These are phyloP conservation scores for Dasypolia templi DNA, from an alignment of 2,888 invertebrate genomes.

Conservation along the genomic window DNA sequence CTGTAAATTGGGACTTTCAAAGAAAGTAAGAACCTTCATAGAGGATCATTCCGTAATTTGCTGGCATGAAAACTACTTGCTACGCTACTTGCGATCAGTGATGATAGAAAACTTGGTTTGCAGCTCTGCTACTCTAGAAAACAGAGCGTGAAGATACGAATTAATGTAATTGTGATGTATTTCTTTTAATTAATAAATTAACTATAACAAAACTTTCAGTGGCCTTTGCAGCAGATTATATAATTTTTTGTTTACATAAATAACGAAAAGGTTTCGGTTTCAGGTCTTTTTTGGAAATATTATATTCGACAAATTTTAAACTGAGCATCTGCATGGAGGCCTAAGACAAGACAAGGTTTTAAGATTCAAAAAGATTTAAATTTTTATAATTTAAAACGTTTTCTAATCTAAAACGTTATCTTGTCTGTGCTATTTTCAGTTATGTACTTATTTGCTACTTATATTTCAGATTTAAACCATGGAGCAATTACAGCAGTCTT, in stretches of 20 bases:
- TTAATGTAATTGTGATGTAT: background rate
- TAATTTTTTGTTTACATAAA: background rate
- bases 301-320: background rate
- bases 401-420: background rate
- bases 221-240: background rate
- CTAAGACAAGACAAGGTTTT: background rate
- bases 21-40: background rate
- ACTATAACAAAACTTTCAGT: background rate
- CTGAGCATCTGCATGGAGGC: background rate
- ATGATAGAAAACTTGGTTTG: constrained; percentile 5
- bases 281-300: background rate
- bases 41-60: background rate
- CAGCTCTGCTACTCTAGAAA: background rate
- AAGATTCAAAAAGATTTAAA: background rate
- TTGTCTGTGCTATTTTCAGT: background rate
- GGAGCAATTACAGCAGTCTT: constrained; percentile 81
- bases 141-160: constrained; percentile 1
- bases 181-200: background rate
- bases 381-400: background rate
- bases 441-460: background rate
- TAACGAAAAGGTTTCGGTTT: background rate
- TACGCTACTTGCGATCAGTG: background rate
- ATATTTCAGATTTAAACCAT: constrained; percentile 70
- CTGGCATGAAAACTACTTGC: background rate
- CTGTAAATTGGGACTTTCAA: background rate